Percentiles rank a stretch among this genome's conserved stretches.
phyloP scores from a whole-genome alignment of 2,113 vertebrate species.

The Acrocephalus arundinaceus region DNA sequence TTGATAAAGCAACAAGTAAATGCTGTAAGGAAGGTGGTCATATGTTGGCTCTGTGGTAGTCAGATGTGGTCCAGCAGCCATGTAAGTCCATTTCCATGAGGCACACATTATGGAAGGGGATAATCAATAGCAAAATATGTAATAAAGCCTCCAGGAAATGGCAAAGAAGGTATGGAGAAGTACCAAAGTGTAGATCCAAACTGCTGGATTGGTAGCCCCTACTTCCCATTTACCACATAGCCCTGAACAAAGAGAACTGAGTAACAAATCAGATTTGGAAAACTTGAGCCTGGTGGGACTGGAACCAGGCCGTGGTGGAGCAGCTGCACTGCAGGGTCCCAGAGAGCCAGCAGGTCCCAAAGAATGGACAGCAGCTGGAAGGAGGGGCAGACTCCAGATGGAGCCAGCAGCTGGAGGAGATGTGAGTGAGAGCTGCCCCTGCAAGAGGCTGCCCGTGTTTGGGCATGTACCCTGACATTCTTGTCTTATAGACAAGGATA shows the following conservation, averaged over 20 bases:
- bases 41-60: not conserved
- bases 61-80: not conserved
- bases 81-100: not conserved
- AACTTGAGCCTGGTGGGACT: not conserved
- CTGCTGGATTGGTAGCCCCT: not conserved
- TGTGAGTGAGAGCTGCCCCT: not conserved
- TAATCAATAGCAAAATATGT: not conserved
- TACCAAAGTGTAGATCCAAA: not conserved
- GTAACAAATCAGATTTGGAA: not conserved
- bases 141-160: not conserved
- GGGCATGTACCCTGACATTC: not conserved
- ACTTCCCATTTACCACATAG: not conserved
- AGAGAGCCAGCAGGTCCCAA: not conserved
- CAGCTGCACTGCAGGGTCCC: not conserved
- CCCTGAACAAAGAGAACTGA: not conserved
- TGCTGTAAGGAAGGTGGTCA: not conserved
- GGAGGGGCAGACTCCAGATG: not conserved
- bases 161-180: not conserved
- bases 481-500: not conserved
- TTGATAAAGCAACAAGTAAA: not conserved
- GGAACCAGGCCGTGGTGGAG: not conserved
- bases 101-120: not conserved
- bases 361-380: not conserved
- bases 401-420: not conserved
- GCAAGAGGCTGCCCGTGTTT: not conserved